Evolutionary conservation across 1,140 invertebrate species (phyloP), one percentile per base, ranked within the genome.

Genomic region (Brachionus asplanchnoidis): DNA sequence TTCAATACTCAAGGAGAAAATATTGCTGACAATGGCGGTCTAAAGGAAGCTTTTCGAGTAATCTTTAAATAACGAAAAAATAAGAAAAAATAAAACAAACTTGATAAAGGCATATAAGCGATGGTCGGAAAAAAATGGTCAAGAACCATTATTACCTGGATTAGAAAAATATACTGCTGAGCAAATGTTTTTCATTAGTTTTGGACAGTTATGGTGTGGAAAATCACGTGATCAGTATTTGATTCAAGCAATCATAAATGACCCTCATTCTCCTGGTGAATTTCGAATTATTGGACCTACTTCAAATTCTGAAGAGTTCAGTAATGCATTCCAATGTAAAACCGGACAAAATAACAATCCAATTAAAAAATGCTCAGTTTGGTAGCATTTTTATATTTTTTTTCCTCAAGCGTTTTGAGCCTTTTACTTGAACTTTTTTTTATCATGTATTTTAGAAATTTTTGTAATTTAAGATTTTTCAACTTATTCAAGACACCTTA

Each of bases 141-240:
- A 86, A 14, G 91, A 91, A 70, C 89, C 90, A 23, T 89, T 88
- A 17, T 88, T 94, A n/a, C 93, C 93, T 23, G 92, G 92, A 44
- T 88, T 94, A 17, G 90, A 92, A 65, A 91, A 92, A 32, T 82
- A 82, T 65, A 91, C 91, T 7, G 90, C 91, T 14, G 91, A 91
- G 66, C 93, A 94, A 88, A 88, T 94, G 42, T 94, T 94, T 88
- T 94, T 93, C 87, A 89, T 94, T 85, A 91, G 91, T 86, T 93
- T 92, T 87, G 93, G 79, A 17, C 79, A 82, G 44, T 46, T 82
- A 68, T 82, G 91, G 91, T 92, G 91, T 85, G 90, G 90, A 20
- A 88, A 88, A 4, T 91, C 89, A 87, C 88, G 90, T 66, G 89
- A 90, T 6, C 89, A 91, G 85, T 88, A 89, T 26, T 87, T 89